Percentiles rank a stretch among this genome's conserved stretches.
Evolutionary conservation across 2,888 invertebrate species (phyloP).

Genomic region (Danaus chrysippus): DNA sequence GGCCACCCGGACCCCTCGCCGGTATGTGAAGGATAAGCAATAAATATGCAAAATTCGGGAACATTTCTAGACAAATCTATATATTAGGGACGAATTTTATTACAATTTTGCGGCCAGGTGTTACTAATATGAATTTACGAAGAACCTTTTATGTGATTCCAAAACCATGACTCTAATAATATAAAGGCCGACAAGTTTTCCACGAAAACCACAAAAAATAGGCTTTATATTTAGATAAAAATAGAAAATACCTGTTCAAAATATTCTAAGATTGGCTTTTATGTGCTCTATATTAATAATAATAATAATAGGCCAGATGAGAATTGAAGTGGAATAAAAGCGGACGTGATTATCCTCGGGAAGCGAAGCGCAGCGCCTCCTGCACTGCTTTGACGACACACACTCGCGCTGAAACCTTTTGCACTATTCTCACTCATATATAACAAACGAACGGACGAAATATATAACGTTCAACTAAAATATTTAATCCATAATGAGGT

Average conservation of each 20-base stretch:
- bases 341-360: slow-evolving; percentile 59
- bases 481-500: no score
- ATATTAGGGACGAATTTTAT: slow-evolving; percentile 55
- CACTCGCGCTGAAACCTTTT: neutral
- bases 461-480: no score
- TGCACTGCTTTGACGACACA: slow-evolving; percentile 9
- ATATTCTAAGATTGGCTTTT: neutral
- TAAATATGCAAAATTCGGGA: slow-evolving; percentile 70
- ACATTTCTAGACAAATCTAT: slow-evolving; percentile 63
- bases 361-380: slow-evolving; percentile 44
- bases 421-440: slow-evolving; percentile 24
- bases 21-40: slow-evolving; percentile 49
- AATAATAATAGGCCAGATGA: slow-evolving; percentile 2
- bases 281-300: slow-evolving; percentile 1
- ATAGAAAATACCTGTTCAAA: neutral
- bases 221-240: neutral
- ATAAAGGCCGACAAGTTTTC: neutral
- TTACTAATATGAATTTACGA: slow-evolving; percentile 61
- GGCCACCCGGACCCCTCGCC: slow-evolving; percentile 6
- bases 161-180: slow-evolving; percentile 7
- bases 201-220: neutral
- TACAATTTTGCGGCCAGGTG: slow-evolving; percentile 61
- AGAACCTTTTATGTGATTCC: slow-evolving; percentile 9
- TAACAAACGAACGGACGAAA: no score
- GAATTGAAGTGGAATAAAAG: slow-evolving; percentile 27